Percentiles rank a stretch among this genome's conserved stretches.
Evolutionary conservation across 2,113 vertebrate species (phyloP).

Genomic region (Lota lota): DNA sequence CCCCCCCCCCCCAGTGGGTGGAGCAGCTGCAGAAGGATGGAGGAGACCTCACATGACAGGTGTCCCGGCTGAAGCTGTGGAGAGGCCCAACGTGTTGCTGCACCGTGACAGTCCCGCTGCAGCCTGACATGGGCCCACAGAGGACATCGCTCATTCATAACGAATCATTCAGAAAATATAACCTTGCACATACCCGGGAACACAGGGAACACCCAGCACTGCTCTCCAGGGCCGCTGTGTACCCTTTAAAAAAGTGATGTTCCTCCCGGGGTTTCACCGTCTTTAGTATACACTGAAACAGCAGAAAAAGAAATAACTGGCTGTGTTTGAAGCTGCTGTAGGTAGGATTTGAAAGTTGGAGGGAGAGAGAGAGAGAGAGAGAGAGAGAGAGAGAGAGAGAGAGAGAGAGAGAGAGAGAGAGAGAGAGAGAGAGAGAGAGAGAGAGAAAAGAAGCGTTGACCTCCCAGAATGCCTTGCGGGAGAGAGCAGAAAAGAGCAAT

Average conservation of each 20-base stretch:
- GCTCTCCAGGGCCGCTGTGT: background rate
- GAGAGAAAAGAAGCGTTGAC: too few species aligned
- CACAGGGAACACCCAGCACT: slow-evolving; percentile 8
- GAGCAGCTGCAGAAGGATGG: slow-evolving; percentile 26
- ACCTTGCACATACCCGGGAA: background rate
- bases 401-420: too few species aligned
- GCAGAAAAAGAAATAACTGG: too few species aligned
- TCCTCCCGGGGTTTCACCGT: background rate
- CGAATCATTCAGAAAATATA: slow-evolving; percentile 20
- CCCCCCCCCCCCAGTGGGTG: slow-evolving; percentile 24
- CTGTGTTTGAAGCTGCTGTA: too few species aligned
- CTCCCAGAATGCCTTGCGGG: too few species aligned
- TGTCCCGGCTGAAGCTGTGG: slow-evolving; percentile 29
- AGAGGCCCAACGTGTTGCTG: slow-evolving; percentile 34
- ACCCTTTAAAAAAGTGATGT: background rate
- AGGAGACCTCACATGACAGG: slow-evolving; percentile 59
- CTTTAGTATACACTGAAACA: background rate
- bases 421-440: too few species aligned
- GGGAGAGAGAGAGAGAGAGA: too few species aligned
- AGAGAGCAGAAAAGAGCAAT: too few species aligned
- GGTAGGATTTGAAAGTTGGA: too few species aligned
- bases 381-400: too few species aligned
- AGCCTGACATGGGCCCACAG: slow-evolving; percentile 31
- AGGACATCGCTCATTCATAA: slow-evolving; percentile 31
- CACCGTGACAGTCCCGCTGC: slow-evolving; percentile 39